Percentiles rank a stretch among this genome's conserved stretches.
Evolutionary conservation across 2,113 vertebrate genomes (phyloP).

Genomic region (Octodon degus): DNA sequence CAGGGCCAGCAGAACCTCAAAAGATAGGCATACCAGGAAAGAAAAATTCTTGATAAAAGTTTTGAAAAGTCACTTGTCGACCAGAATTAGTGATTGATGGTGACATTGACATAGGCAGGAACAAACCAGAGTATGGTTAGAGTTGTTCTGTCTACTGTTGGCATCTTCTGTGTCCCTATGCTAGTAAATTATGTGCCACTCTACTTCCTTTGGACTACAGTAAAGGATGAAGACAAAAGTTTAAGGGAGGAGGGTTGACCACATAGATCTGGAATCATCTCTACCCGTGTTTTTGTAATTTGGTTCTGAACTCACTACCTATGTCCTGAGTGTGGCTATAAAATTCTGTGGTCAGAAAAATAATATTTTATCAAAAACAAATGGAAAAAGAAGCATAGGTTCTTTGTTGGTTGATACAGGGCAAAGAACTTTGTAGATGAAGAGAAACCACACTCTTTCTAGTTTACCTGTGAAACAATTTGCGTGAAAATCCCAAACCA

Average conservation of each 20-base stretch:
- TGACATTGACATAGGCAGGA: neutral
- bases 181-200: neutral
- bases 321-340: neutral
- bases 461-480: neutral
- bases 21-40: neutral
- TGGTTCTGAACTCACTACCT: neutral
- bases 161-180: neutral
- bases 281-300: neutral
- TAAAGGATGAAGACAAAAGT: neutral
- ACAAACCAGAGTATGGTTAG: neutral
- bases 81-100: neutral
- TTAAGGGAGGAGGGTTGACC: neutral
- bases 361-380: neutral
- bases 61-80: neutral
- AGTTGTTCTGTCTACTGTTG: fast-evolving
- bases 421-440: neutral
- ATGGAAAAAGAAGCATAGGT: neutral
- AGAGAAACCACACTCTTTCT: neutral
- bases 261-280: neutral
- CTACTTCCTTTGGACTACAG: neutral
- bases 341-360: neutral
- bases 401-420: neutral
- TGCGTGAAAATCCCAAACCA: neutral
- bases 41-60: neutral
- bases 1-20: neutral